phyloP scores from a whole-genome alignment of 2,888 invertebrate species.

The Apotomis turbidana region DNA sequence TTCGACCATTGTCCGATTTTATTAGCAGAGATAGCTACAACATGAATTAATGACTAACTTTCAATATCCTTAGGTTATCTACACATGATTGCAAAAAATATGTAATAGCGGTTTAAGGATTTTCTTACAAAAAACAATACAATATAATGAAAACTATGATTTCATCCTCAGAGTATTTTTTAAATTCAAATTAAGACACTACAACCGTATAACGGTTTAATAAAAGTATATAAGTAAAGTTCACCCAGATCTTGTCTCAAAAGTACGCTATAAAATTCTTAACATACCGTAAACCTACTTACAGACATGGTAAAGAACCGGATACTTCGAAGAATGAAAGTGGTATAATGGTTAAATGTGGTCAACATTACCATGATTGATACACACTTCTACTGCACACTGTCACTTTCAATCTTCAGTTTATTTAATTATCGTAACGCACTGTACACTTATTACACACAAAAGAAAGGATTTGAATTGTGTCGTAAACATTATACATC shows the following conservation, averaged over 20 bases:
- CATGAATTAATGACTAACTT: too few species aligned
- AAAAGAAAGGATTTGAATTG: neutral
- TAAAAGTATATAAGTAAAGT: neutral
- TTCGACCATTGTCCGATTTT: too few species aligned
- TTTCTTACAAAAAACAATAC: too few species aligned
- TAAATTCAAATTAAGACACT: too few species aligned
- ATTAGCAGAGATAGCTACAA: too few species aligned
- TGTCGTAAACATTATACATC: neutral
- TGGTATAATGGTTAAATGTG: conserved; percentile 32
- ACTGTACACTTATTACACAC: conserved; percentile 4
- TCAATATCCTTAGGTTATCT: too few species aligned
- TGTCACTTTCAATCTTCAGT: conserved; percentile 30
- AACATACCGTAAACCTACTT: conserved; percentile 32
- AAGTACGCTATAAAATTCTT: neutral
- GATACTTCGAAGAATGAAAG: conserved; percentile 48
- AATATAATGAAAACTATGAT: too few species aligned
- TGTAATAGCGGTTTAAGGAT: too few species aligned
- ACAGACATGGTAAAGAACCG: conserved; percentile 42
- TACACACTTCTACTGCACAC: conserved; percentile 41
- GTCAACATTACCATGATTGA: conserved; percentile 28
- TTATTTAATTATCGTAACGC: neutral
- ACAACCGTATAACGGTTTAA: too few species aligned
- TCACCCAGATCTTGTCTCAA: neutral
- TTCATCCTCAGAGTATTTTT: too few species aligned
- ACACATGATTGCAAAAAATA: too few species aligned